Base-by-base conservation (phyloP, 1,140 invertebrate genomes). In the Calycopis cecrops region DNA sequence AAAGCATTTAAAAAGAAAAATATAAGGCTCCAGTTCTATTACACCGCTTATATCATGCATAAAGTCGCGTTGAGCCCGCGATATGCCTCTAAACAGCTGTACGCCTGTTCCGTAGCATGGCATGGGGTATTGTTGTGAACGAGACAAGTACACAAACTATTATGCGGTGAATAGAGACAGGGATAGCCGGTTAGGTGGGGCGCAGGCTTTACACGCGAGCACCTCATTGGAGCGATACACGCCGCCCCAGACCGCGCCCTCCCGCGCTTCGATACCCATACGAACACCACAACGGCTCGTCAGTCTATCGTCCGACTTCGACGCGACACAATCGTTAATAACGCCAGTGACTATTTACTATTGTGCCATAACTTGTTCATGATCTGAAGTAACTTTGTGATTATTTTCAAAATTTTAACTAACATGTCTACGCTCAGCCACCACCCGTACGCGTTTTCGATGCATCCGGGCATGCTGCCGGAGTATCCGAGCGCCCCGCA, bases 391-490 rank as follows among this genome's bases (percentile, higher is more conserved):
- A 71, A 69, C 62, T 6, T 65, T 61, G 66, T 68, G 57, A 69
- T 69, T 38, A 49, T 59, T 55, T 62, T 57, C 37, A 62, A 63
- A 57, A 63, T 61, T 55, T 56, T 52, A 50, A 57, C 33, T 38
- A 69, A 38, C 48, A 87, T 87, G 84, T 87, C 84, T 40, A 87
- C 84, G 35, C 62, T 87, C 16, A 87, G 84, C 63, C 84, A 85
- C 73, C 84, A 87, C 55, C 84, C 81, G 61, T 87, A 87, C 76
- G 84, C 84, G 71, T 87, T 87, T 52, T 84, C 84, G 35, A 87
- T 87, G 84, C 84, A 87, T 42, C 84, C 73, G 10, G 84, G 83
- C 48, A 87, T 87, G 84, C 51, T 86, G 44, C 79, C 79, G 60
- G 84, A 87, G 48, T 87, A 85, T 50, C 74, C 84, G 51, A 85